Evolutionary conservation across 1,140 invertebrate genomes (phyloP).

Genomic region (Cyclargus thomasi): DNA sequence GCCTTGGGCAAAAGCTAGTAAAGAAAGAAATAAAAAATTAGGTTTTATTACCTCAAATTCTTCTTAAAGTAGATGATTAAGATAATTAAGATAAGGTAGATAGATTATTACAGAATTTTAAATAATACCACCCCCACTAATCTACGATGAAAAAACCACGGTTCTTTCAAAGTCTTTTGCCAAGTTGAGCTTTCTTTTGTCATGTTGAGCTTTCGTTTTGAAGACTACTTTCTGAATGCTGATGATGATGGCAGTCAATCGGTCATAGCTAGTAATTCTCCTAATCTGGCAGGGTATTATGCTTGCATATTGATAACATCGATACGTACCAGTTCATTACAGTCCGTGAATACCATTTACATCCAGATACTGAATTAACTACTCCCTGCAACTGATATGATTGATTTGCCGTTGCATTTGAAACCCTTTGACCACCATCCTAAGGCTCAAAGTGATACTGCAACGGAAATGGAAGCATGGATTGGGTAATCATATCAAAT

Average conservation of each 20-base stretch:
- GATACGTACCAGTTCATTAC: slow-evolving; percentile 22
- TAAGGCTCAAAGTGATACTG: background rate
- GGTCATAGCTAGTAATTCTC: slow-evolving; percentile 14
- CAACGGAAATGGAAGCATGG: background rate
- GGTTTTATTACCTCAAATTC: too few relatives aligned
- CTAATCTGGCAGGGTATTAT: slow-evolving; percentile 21
- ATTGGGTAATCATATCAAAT: background rate
- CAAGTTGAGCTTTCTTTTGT: too few relatives aligned
- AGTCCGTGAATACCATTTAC: slow-evolving; percentile 1
- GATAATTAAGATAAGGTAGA: too few relatives aligned
- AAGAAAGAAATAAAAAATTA: too few relatives aligned
- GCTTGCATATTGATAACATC: slow-evolving; percentile 33
- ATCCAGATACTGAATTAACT: slow-evolving; percentile 3
- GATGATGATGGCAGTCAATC: slow-evolving; percentile 10
- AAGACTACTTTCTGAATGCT: background rate
- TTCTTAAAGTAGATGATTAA: too few relatives aligned
- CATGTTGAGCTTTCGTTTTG: background rate
- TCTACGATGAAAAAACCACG: too few relatives aligned
- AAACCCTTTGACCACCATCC: background rate
- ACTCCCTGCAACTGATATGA: background rate
- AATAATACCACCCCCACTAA: too few relatives aligned
- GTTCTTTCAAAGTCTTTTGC: too few relatives aligned
- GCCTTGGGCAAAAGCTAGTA: too few relatives aligned
- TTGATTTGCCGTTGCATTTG: background rate
- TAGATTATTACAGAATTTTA: too few relatives aligned